Percentiles rank a stretch among this genome's conserved stretches.
Conservation (phyloP, 2,797 vertebrate species). For the Rhadinocentrus ornatus region DNA sequence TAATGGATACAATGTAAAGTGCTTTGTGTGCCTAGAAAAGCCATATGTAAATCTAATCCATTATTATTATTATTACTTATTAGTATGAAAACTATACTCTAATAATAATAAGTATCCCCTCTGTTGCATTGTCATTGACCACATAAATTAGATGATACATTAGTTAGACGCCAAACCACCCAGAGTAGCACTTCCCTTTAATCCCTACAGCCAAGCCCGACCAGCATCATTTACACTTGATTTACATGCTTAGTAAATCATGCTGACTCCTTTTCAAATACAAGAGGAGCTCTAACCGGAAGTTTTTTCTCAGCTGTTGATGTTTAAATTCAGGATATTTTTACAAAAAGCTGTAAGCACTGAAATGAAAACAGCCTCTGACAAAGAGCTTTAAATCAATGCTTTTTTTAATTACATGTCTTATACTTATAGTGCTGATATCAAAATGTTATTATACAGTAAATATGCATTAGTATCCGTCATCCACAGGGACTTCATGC, state of each 20-base stretch:
- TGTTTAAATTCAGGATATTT: not conserved
- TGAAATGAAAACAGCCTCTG: too few relatives aligned
- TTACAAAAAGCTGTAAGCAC: too few relatives aligned
- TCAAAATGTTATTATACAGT: too few relatives aligned
- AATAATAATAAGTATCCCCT: not conserved
- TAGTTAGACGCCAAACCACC: not conserved
- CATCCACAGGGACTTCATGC: not conserved
- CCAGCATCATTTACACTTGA: not conserved
- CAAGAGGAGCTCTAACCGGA: not conserved
- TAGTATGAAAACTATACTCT: too few relatives aligned
- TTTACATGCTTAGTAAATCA: not conserved
- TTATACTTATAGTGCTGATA: too few relatives aligned
- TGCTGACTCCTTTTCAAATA: slow-evolving; percentile 5
- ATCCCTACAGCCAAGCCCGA: not conserved
- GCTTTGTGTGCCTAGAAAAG: too few relatives aligned
- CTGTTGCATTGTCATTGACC: not conserved
- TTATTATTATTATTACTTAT: too few relatives aligned
- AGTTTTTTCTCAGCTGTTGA: not conserved
- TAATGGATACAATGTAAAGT: too few relatives aligned
- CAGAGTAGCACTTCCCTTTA: not conserved
- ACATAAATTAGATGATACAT: not conserved
- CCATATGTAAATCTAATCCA: too few relatives aligned
- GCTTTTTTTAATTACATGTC: too few relatives aligned
- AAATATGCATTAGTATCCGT: not conserved
- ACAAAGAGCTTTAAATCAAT: too few relatives aligned